Percentiles rank a stretch among this genome's conserved stretches.
Conservation (phyloP, 2,888 invertebrate genomes). For the Leptothorax acervorum region DNA sequence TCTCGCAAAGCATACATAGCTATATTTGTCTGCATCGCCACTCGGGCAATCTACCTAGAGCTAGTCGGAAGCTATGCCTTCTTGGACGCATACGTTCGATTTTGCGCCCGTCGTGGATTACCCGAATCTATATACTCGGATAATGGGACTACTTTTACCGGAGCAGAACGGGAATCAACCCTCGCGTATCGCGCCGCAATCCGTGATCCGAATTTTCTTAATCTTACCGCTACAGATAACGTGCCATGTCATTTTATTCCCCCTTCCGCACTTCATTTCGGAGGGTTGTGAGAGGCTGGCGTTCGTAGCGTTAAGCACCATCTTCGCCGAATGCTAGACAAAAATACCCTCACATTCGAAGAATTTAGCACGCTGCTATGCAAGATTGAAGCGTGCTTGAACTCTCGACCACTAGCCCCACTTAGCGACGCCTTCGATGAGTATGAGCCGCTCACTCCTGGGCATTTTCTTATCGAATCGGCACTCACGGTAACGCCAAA, state of each 20-base stretch:
- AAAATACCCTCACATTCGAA: background rate
- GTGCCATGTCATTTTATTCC: background rate
- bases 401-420: background rate
- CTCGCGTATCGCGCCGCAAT: background rate
- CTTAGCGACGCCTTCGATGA: background rate
- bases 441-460: background rate
- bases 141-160: background rate
- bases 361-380: background rate
- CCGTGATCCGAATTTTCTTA: background rate
- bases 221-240: background rate
- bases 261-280: background rate
- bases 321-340: background rate
- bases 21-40: conserved; percentile 1
- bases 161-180: background rate
- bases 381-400: background rate
- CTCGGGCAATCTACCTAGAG: background rate
- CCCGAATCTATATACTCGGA: background rate
- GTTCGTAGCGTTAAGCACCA: background rate
- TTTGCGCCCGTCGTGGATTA: background rate
- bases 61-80: background rate
- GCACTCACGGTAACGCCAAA: background rate
- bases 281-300: background rate
- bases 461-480: background rate
- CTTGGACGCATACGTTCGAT: background rate
- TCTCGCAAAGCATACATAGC: background rate